Evolutionary conservation across 2,113 vertebrate genomes (phyloP), one percentile per base, ranked within the genome.

Genomic region (Geococcyx californianus): DNA sequence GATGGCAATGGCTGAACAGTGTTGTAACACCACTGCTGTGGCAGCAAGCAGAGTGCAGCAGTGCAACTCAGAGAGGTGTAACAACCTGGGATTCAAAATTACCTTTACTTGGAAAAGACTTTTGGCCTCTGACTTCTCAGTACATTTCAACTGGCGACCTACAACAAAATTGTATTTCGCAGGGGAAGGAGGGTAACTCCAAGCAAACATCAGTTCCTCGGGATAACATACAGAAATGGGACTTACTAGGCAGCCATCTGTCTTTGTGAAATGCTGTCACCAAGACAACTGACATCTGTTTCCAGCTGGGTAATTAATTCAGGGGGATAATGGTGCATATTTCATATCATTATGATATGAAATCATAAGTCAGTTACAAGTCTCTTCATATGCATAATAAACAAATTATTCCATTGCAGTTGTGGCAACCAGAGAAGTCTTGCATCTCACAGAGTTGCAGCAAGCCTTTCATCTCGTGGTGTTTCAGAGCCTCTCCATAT

Each of bases 241-340:
- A 75, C 45, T 87, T 75, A 28, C 0, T 28, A 74, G 64, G 28
- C 66, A 75, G 55, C 60, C n/a, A 20, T 87, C 74, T 59, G 73
- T 82, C 63, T 79, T 67, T 73, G 70, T 82, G 62, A 72, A 83
- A 33, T 80, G 63, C 72, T 90, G 67, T 93, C 70, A 64, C 80
- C 70, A 85, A 90, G 83, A 94, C 86, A 81, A 81, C 60, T 90
- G 89, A 47, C 60, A 56, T 60, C 40, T 75, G 34, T 77, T 95
- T 95, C 64, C 69, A 87, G 21, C 17, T 96, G 84, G 72, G 34
- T 93, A 44, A 67, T 92, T 55, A 74, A 84, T 86, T 92, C 67
- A 70, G 47, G 59, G 40, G 38, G 16, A 72, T 84, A 87, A 49
- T 75, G 73, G 62, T 0, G 0, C 24, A 18, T 58, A 33, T 79